Base-by-base conservation (phyloP, 2,797 vertebrate genomes). In the Molossus alvarezi region DNA sequence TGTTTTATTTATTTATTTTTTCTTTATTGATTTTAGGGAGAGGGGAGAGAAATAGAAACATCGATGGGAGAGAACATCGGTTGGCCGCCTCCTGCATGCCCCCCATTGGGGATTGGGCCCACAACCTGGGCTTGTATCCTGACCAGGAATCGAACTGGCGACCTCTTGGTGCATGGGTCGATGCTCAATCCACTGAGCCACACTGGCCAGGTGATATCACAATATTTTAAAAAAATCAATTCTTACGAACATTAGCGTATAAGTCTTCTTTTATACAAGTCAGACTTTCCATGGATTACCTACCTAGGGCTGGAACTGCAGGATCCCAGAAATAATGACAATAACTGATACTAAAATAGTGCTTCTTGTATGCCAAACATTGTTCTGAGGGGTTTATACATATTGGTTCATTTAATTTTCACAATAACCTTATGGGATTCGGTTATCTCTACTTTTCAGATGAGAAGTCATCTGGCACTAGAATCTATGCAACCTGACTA, bases 241-340 rank as follows among this genome's bases (percentile, higher is more conserved):
- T 33, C 33, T 79, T 90, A 62, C 73, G 41, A 95, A 87, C 20
- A 80, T 71, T 69, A 89, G 41, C 45, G 23, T 71, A 60, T 1
- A 2, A 96, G 37, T 77, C 37, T 94, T 92, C 79, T 71, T 75
- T 85, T 83, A 93, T 20, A 55, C 6, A 79, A 75, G 27, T 55
- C 64, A 62, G 69, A 64, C 58, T 86, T 93, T 57, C n/a, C 89
- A 53, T 18, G 33, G n/a, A 53, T 65, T 79, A 77, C 0, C 65
- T n/a, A 57, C 9, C 9, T 45, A 53, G 51, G 3, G 15, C 9
- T 53, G 13, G 55, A 85, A 80, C 9, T 76, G 23, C 6, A 84
- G 45, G 53, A 79, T 45, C 65, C 65, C 62, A 73, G 76, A 92
- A 83, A 84, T 83, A 58, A 55, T 25, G 75, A 48, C 41, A 87